Base-by-base conservation (phyloP, 2,888 invertebrate genomes). In the Plagodis pulveraria region DNA sequence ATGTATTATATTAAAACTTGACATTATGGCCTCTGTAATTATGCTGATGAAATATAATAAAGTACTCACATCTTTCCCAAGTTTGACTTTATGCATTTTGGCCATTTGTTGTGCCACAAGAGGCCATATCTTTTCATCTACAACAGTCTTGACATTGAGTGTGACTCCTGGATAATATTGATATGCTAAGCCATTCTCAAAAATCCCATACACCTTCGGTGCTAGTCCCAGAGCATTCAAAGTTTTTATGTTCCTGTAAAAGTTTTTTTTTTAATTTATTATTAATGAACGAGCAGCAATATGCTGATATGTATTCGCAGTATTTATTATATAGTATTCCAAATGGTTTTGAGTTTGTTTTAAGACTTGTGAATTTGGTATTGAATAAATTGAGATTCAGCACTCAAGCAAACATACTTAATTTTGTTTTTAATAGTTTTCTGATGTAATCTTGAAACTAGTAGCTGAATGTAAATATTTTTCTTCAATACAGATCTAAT, bases 121-220 rank as follows among this genome's bases (percentile, higher is more conserved):
- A 40, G 93, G 92, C 93, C 96, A 97, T 68, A 98, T 94, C 70
- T 94, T 91, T 8, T 94, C 94, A 66, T 94, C 84, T 53, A 93
- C 84, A 6, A 97, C 96, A 64, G 94, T 94, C 44, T 95, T 93
- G 12, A 93, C 86, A 63, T 94, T 95, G 22, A 98, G 87, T n/a
- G 96, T 96, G 61, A 93, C 93, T 47, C 99, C 99, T 66, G 96
- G 96, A 66, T 96, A 94, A 83, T 95, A 97, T 84, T 97, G 96
- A 85, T 99, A 99, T 43, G 96, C 97, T 68, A 99, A 93, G 9
- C 99, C 99, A 93, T 99, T 99, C 72, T 95, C 94, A 88, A 99
- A 99, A 48, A 96, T 96, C 50, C 97, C 98, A 91, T 97, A 98
- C 47, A 99, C 92, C 49, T 96, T 94, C 52, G 99, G 97, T 46